Evolutionary conservation across 2,888 invertebrate genomes (phyloP), one percentile per base, ranked within the genome.

Genomic region (Oxyscelio sp.): DNA sequence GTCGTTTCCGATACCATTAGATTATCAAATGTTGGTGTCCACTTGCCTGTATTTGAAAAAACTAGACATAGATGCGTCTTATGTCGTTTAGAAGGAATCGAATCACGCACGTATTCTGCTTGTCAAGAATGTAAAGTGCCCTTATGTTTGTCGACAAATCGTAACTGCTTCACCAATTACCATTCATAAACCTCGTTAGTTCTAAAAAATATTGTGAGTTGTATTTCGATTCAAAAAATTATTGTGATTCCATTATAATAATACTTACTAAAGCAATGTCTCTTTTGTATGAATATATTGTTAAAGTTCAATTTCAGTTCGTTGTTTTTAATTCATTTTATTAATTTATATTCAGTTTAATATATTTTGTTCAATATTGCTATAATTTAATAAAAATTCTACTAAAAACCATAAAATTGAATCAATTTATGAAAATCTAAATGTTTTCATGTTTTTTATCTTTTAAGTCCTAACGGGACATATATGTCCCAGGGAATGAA

Each of bases 21-120:
- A 22, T 59, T 59, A 43, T 59, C 59, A 22, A 59, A 59, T 54
- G 54, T 54, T 54, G 54, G 54, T 5, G 27, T 27, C 1, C 54
- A 54, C 27, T 54, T 24, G 17, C 59, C 59, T 40, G 43, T 59
- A 6, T 59, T 59, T 22, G 59, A 43, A 43, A 40, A 43, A 19
- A 59, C 43, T 22, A 3, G 59, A 11, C 59, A 59, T 43, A 6
- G 59, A n/a, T 59, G 59, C 43, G n/a, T 22, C n/a, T 54, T 54
- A 21, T 54, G 54, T 13, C 6, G 4, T 54, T 54, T 54, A 21
- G 27, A 13, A 17, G 27, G 54, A 24, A 54, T 27, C 27, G 54
- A 54, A 54, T 4, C 54, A 24, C 54, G 54, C 1, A 3, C 54
- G 3, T 54, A 54, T 54, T 27, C 15, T 15, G 54, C 13, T n/a